phyloP scores from a whole-genome alignment of 2,888 invertebrate species.

The Scaptomyza caliginosa region DNA sequence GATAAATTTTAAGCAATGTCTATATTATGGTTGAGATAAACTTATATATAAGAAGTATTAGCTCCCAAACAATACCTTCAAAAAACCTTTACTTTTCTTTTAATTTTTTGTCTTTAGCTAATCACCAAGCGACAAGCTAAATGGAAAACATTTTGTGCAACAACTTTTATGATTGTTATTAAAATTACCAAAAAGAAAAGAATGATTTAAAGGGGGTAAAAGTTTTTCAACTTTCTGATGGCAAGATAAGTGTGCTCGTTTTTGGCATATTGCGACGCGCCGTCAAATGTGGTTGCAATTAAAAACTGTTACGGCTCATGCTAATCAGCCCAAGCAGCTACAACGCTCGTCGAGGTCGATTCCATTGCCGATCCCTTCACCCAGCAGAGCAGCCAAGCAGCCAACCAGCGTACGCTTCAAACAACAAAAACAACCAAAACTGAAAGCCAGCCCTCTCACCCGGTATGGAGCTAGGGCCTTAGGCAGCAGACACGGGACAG shows the following conservation, averaged over 20 bases:
- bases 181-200: conserved; percentile 21
- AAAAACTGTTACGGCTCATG: conserved; percentile 80
- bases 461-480: conserved; percentile 18
- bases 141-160: conserved; percentile 57
- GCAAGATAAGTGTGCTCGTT: conserved; percentile 69
- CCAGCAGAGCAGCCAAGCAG: conserved; percentile 51
- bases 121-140: conserved; percentile 40
- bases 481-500: conserved; percentile 14
- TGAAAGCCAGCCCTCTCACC: conserved; percentile 14
- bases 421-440: background rate
- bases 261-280: conserved; percentile 66
- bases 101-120: conserved; percentile 20
- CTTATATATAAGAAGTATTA: background rate
- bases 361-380: conserved; percentile 60
- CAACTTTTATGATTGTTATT: conserved; percentile 67
- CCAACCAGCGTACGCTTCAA: conserved; percentile 36
- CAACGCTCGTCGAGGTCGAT: conserved; percentile 41
- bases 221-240: conserved; percentile 75
- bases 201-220: conserved; percentile 37
- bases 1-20: no score
- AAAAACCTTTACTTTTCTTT: background rate
- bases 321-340: conserved; percentile 74
- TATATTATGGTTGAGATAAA: no score
- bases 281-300: conserved; percentile 81
- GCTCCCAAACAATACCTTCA: background rate